Conservation (phyloP, 1,140 invertebrate genomes). For the Fragariocoptes setiger region DNA sequence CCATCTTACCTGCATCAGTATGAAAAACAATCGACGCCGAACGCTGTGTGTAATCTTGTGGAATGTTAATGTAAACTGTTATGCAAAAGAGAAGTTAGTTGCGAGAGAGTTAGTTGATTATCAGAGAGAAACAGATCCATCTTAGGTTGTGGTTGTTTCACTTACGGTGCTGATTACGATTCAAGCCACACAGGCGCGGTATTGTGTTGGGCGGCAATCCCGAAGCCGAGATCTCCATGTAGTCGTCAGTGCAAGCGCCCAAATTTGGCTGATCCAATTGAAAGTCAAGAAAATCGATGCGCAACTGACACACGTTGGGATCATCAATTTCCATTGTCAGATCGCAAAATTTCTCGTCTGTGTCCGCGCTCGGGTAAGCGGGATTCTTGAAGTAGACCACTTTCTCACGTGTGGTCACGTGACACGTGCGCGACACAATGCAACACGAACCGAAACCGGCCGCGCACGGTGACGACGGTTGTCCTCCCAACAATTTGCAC, state of each 20-base stretch:
- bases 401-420: slow-evolving; percentile 9
- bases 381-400: slow-evolving; percentile 11
- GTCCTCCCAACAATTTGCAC: slow-evolving; percentile 12
- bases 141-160: too few species aligned
- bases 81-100: not conserved
- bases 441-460: slow-evolving; percentile 15
- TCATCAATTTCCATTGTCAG: slow-evolving; percentile 26
- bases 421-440: slow-evolving; percentile 10
- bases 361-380: slow-evolving; percentile 10
- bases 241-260: slow-evolving; percentile 30
- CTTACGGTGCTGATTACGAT: slow-evolving; percentile 46
- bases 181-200: slow-evolving; percentile 38
- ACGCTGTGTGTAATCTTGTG: slow-evolving; percentile 2
- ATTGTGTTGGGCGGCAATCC: slow-evolving; percentile 21
- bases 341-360: slow-evolving; percentile 20
- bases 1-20: slow-evolving; percentile 5
- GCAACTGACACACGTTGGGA: slow-evolving; percentile 26
- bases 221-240: slow-evolving; percentile 25
- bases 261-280: slow-evolving; percentile 29
- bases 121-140: too few species aligned
- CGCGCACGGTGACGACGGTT: slow-evolving; percentile 11
- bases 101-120: not conserved
- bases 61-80: slow-evolving; percentile 7
- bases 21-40: slow-evolving; percentile 7
- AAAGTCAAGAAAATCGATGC: slow-evolving; percentile 22